A percentile compares a stretch with the other conserved stretches of the same genome.
Conservation (phyloP, 1,140 invertebrate genomes). For the Drosophila pallidifrons region DNA sequence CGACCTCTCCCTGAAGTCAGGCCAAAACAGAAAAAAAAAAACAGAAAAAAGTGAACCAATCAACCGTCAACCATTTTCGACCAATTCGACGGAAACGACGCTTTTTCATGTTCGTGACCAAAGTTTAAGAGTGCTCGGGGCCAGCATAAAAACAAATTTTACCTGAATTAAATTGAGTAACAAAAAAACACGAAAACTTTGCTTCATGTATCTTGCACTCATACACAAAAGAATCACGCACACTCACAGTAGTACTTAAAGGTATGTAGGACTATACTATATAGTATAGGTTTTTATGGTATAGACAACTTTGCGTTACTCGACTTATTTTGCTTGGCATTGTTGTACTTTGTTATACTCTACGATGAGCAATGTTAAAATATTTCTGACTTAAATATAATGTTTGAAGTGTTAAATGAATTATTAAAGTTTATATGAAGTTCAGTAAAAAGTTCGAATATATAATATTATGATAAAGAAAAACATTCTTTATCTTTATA, state of each 20-base stretch:
- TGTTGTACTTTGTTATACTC: slow-evolving; percentile 22
- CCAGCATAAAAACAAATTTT: slow-evolving; percentile 63
- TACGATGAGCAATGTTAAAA: neutral
- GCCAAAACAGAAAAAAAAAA: slow-evolving; percentile 30
- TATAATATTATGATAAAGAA: no score
- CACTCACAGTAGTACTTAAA: slow-evolving; percentile 6
- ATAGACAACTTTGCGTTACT: slow-evolving; percentile 50
- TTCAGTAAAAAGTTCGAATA: no score
- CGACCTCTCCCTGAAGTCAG: slow-evolving; percentile 23
- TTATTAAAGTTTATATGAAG: no score
- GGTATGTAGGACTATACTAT: slow-evolving; percentile 35
- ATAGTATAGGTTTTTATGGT: neutral
- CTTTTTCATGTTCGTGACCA: slow-evolving; percentile 83
- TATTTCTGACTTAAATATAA: neutral
- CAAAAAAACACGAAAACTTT: slow-evolving; percentile 73
- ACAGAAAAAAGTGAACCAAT: slow-evolving; percentile 69
- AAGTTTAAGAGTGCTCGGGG: slow-evolving; percentile 64
- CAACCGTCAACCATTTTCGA: slow-evolving; percentile 78
- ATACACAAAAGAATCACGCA: slow-evolving; percentile 17
- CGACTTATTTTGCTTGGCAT: slow-evolving; percentile 34
- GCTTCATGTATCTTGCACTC: slow-evolving; percentile 44
- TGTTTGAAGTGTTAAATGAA: neutral
- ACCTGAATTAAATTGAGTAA: slow-evolving; percentile 84
- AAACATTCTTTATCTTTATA: no score
- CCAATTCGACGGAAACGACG: slow-evolving; percentile 75